Conservation (phyloP, 2,888 invertebrate genomes). For the Cactoblastis cactorum region DNA sequence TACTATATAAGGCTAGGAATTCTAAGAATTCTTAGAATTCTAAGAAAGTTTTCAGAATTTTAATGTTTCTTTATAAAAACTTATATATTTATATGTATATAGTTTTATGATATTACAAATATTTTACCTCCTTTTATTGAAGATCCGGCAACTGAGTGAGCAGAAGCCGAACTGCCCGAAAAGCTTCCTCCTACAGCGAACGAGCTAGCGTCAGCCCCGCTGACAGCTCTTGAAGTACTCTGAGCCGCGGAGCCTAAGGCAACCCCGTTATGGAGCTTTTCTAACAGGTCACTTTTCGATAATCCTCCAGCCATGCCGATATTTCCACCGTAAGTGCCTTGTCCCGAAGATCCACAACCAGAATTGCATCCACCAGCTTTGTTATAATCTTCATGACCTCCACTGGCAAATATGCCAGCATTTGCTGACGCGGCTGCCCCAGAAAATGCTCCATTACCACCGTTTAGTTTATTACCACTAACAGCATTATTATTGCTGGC, state of each 20-base stretch:
- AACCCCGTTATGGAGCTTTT: constrained; percentile 25
- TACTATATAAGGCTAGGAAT: no score
- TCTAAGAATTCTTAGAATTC: no score
- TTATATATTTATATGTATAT: no score
- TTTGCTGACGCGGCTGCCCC: constrained; percentile 30
- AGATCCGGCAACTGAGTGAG: constrained; percentile 55
- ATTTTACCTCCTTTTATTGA: constrained; percentile 57
- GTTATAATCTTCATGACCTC: constrained; percentile 22
- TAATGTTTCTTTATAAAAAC: no score
- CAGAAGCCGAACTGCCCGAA: constrained; percentile 57
- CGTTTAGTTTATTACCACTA: constrained; percentile 4
- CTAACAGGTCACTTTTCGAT: constrained; percentile 23
- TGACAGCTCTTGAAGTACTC: constrained; percentile 30
- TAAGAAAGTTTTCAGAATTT: no score
- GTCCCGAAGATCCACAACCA: constrained; percentile 35
- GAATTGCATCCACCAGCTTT: constrained; percentile 38
- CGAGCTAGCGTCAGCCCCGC: constrained; percentile 22
- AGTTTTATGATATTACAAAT: no score
- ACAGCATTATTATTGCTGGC: background rate
- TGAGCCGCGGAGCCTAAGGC: constrained; percentile 27
- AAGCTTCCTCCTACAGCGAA: constrained; percentile 41
- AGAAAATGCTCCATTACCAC: constrained; percentile 35
- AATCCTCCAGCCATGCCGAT: constrained; percentile 22
- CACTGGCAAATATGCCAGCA: constrained; percentile 25
- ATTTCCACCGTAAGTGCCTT: constrained; percentile 26